Conservation (phyloP, 2,113 vertebrate species). For the Hyperopisus bebe region DNA sequence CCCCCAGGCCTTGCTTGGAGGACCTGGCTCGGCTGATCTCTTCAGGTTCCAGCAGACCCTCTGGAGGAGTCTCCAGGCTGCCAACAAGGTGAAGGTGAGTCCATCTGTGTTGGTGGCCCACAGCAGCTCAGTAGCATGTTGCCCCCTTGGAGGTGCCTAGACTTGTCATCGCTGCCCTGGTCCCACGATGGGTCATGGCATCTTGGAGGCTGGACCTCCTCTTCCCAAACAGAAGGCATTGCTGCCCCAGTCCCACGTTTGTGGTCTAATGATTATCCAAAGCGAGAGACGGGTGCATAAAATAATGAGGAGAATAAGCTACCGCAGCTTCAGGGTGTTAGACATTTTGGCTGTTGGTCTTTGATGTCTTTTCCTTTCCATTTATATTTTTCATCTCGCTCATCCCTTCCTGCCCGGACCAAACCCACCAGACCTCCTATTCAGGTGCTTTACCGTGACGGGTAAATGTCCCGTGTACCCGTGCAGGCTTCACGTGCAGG, state of each 20-base stretch:
- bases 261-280: neutral
- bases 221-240: neutral
- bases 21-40: constrained; percentile 40
- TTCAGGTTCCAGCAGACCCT: constrained; percentile 45
- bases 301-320: neutral
- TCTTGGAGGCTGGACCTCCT: neutral
- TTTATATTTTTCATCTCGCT: neutral
- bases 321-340: neutral
- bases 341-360: neutral
- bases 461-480: neutral
- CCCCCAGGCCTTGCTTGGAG: constrained; percentile 47
- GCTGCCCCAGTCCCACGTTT: neutral
- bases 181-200: neutral
- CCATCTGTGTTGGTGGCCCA: neutral
- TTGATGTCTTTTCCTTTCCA: neutral
- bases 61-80: constrained; percentile 42
- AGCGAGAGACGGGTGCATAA: neutral
- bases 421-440: neutral
- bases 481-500: neutral
- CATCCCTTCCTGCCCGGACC: neutral
- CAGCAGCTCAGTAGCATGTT: no score
- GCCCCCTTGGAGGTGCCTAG: neutral
- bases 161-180: neutral
- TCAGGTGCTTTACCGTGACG: neutral
- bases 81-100: constrained; percentile 48